Evolutionary conservation across 1,140 invertebrate genomes (phyloP).

Genomic region (Musca domestica): DNA sequence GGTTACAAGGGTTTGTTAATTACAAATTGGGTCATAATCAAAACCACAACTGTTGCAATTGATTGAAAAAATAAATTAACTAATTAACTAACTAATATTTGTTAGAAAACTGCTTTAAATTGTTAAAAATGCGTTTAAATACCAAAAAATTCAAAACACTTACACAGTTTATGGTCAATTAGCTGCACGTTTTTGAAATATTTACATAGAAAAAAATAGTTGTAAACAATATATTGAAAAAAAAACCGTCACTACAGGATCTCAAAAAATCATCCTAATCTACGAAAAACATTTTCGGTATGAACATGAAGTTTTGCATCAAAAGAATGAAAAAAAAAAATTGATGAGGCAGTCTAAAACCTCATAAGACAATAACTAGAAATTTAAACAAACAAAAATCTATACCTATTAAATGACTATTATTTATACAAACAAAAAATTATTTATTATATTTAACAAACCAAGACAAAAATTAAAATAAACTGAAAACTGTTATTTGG

Average conservation of each 20-base stretch:
- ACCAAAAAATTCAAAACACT: neutral
- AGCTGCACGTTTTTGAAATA: neutral
- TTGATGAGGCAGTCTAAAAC: neutral
- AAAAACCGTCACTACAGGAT: neutral
- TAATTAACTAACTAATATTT: too few species aligned
- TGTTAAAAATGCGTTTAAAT: too few species aligned
- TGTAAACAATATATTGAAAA: too few species aligned
- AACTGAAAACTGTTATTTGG: neutral
- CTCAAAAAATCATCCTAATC: neutral
- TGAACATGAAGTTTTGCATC: neutral
- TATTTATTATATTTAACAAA: too few species aligned
- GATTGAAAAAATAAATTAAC: too few species aligned
- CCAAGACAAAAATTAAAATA: too few species aligned
- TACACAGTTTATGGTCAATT: conserved; percentile 16
- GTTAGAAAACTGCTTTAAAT: too few species aligned
- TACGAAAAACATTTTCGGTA: neutral
- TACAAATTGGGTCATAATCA: too few species aligned
- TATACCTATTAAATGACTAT: conserved; percentile 6
- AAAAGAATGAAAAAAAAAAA: neutral
- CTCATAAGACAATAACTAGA: conserved; percentile 18
- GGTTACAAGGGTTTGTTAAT: too few species aligned
- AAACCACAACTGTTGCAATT: too few species aligned
- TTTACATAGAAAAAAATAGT: neutral
- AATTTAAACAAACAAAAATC: neutral
- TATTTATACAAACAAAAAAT: conserved; percentile 1